Base-by-base conservation (phyloP, 2,888 invertebrate species). In the Harpalus rubripes region DNA sequence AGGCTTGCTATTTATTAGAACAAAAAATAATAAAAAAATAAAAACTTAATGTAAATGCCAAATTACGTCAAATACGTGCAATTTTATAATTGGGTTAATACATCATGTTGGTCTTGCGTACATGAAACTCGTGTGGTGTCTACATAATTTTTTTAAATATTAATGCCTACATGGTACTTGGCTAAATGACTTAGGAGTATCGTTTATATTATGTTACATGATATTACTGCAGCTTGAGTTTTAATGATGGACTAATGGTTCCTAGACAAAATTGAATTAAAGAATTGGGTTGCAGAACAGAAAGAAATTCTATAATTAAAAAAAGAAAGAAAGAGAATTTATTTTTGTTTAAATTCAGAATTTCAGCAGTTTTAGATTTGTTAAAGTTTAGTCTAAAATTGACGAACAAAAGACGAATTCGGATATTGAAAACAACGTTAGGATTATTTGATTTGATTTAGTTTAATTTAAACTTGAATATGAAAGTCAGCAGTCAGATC, bases 371-470 rank as follows among this genome's bases (percentile, higher is more conserved):
- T 63, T 63, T 63, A 4, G 63, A 26, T 63, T 10, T 59, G 18
- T 26, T 68, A 68, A 68, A 68, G 68, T 68, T 63, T 63, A 63
- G 63, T 63, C 15, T 68, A 39, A 68, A 68, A 68, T 68, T 68
- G 68, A 39, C 39, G 68, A 68, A 41, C 15, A 15, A n/a, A n/a
- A 68, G 68, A 39, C 68, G n/a, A 15, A 12, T 7, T 7, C 39
- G 39, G 68, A 68, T 68, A 68, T 68, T 68, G 68, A 15, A 68
- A 68, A n/a, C 68, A 68, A 39, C 16, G 59, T 59, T 59, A 59
- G 16, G 59, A 59, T 59, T 59, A 59, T 59, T 59, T 59, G 59
- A 58, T 58, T 58, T 15, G 32, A 39, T 68, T 39, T 68, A n/a
- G 3, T 68, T 68, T 39, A 68, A 68, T 68, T 68, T 39, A 39